Percentiles rank a stretch among this genome's conserved stretches.
These are phyloP conservation scores for Myrmecobius fasciatus DNA, from an alignment of 2,113 vertebrate species.

Conservation along the genomic window DNA sequence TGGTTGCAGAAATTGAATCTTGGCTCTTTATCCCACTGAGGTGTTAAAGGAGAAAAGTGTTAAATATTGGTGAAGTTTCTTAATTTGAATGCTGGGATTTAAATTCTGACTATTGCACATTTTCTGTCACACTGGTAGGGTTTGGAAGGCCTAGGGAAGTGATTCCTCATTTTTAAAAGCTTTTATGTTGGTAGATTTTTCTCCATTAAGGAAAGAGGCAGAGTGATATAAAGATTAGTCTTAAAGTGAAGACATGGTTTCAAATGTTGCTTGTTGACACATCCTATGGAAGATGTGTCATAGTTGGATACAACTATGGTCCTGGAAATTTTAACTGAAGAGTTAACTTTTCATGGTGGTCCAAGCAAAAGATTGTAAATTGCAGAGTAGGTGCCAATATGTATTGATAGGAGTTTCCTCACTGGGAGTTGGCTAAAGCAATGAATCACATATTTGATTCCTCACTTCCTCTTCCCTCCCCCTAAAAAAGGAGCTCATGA, in stretches of 20 bases:
- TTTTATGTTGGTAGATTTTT: slow-evolving; percentile 35
- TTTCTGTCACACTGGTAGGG: neutral
- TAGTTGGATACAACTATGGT: too few species aligned
- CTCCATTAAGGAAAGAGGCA: neutral
- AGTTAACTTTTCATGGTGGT: neutral
- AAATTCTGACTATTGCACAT: neutral
- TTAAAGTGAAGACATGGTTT: neutral
- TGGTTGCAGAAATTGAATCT: neutral
- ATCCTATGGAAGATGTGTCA: neutral
- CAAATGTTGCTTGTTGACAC: neutral
- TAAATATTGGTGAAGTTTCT: slow-evolving; percentile 50
- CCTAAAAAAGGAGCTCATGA: neutral
- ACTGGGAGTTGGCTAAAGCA: neutral
- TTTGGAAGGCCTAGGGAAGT: neutral
- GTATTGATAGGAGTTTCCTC: neutral
- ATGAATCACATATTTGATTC: neutral
- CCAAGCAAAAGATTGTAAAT: neutral
- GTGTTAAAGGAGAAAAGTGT: slow-evolving; percentile 42
- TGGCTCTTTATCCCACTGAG: neutral
- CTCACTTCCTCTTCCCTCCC: neutral
- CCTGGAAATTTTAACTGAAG: neutral
- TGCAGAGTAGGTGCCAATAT: neutral
- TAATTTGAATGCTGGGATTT: slow-evolving; percentile 36
- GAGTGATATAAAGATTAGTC: neutral
- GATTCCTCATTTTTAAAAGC: slow-evolving; percentile 36